Evolutionary conservation across 2,797 vertebrate genomes (phyloP).

Genomic region (Heteromormyrus szaboi): DNA sequence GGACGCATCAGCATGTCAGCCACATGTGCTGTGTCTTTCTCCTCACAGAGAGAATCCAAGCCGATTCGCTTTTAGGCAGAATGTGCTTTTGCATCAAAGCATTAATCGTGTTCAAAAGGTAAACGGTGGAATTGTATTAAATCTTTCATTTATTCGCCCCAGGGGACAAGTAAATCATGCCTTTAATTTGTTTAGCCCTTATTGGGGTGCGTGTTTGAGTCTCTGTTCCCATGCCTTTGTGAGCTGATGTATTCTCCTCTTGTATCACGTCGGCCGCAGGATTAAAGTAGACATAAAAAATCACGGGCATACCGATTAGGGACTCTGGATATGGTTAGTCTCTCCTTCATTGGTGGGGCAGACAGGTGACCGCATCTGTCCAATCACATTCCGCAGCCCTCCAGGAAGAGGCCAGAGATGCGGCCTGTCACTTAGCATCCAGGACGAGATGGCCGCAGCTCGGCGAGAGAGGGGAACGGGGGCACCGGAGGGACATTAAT

Average conservation of each 20-base stretch:
- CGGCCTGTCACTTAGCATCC: not conserved
- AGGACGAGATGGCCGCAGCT: not conserved
- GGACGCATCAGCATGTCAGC: slow-evolving; percentile 33
- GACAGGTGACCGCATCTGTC: not conserved
- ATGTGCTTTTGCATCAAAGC: slow-evolving; percentile 27
- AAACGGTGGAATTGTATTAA: slow-evolving; percentile 29
- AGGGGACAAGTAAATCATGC: slow-evolving; percentile 17
- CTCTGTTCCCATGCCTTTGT: not conserved
- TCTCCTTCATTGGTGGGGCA: not conserved
- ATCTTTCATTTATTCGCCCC: slow-evolving; percentile 28
- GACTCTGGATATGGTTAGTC: not conserved
- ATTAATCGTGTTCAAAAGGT: slow-evolving; percentile 44
- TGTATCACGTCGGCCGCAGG: not conserved
- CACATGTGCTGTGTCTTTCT: slow-evolving; percentile 43
- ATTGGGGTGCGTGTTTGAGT: slow-evolving; percentile 6
- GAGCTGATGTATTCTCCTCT: not conserved
- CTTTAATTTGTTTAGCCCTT: slow-evolving; percentile 10
- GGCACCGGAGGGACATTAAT: not conserved
- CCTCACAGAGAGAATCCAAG: slow-evolving; percentile 40
- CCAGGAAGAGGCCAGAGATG: not conserved
- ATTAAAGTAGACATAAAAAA: no score
- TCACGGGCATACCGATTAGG: not conserved
- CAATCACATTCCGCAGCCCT: not conserved
- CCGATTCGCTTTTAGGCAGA: slow-evolving; percentile 31
- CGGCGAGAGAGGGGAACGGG: not conserved